Evolutionary conservation across 2,113 vertebrate genomes (phyloP), one percentile per base, ranked within the genome.

Genomic region (Stercorarius parasiticus): DNA sequence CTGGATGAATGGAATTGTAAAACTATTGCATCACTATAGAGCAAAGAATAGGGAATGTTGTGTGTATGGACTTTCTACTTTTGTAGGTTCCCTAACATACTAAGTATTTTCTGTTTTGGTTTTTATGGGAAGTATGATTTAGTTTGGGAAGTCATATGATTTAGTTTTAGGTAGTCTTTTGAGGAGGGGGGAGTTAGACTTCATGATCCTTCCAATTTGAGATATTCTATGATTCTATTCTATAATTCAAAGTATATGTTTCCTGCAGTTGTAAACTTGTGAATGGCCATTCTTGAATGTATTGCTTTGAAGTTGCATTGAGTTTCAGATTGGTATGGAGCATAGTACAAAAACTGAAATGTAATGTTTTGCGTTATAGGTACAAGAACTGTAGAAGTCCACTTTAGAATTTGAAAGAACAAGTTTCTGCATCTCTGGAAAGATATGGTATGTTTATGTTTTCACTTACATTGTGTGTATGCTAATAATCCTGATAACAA

Each of bases 391-490:
- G 78, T 97, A 94, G 97, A 96, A 97, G 79, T 90, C 93, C 49
- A 25, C 81, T 96, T 95, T 96, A 97, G 88, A 98, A 93, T 96
- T 95, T 93, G 96, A 96, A 98, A 97, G 93, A 91, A 87, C 86
- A 95, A 87, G 84, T 88, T 95, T 95, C 96, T 97, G 91, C 97
- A 98, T 95, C 97, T 92, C 94, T 97, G 96, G 81, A 95, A 97
- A 96, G 97, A 97, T 97, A 98, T 98, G 98, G 98, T 98, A 98
- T 82, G 97, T 98, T 96, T 97, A 36, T 69, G 30, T 95, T 96
- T 96, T 96, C 42, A 52, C 34, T 93, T 91, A 77, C 12, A 18
- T 66, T 87, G 3, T 66, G 38, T 88, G 5, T 74, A 34, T 77
- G 11, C 29, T 87, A 71, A 32, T 88, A 86, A 45, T 40, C 56